Base-by-base conservation (phyloP, 2,113 vertebrate species). In the Proterorhinus semilunaris region DNA sequence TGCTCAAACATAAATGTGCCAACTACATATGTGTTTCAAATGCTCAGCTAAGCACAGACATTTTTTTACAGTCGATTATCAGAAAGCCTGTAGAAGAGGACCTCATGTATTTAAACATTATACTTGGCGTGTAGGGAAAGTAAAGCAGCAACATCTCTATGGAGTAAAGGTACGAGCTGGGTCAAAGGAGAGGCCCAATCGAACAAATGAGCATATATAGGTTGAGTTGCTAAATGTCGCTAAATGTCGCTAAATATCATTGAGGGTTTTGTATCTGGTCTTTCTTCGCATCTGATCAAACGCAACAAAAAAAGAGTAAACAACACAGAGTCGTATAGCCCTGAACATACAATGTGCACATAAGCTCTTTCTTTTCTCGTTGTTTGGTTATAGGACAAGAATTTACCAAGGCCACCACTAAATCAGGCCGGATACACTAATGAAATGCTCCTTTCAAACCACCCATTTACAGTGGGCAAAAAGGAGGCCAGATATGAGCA, bases 321-420 rank as follows among this genome's bases (percentile, higher is more conserved):
- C 58, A 61, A 51, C 49, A 36, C 49, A 36, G 27, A 36, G 27
- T 36, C 27, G 53, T 27, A n/a, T n/a, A 10, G 9, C 53, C 17
- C 53, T 55, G 9, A 55, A 62, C 27, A 44, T 5, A 8, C 12
- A 44, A n/a, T 62, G 43, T 16, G 61, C 1, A 2, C n/a, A 59
- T 11, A 59, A 59, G 8, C 17, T 13, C 44, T 47, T 45, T 62
- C 42, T 44, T 62, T 46, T 62, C 45, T 63, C 45, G 17, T 47
- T 46, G 6, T 63, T 48, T 63, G 43, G 16, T 15, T 62, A 15
- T 5, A 44, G 58, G 44, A 44, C 57, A 59, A 11, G 42, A n/a
- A 16, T 16, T 47, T 63, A 48, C 62, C 9, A 47, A 45, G 5
- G 45, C 62, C 47, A 63, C 62, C 62, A 63, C 62, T 16, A 63